phyloP scores from a whole-genome alignment of 2,888 invertebrate genomes.

The Eristalis intricaria region DNA sequence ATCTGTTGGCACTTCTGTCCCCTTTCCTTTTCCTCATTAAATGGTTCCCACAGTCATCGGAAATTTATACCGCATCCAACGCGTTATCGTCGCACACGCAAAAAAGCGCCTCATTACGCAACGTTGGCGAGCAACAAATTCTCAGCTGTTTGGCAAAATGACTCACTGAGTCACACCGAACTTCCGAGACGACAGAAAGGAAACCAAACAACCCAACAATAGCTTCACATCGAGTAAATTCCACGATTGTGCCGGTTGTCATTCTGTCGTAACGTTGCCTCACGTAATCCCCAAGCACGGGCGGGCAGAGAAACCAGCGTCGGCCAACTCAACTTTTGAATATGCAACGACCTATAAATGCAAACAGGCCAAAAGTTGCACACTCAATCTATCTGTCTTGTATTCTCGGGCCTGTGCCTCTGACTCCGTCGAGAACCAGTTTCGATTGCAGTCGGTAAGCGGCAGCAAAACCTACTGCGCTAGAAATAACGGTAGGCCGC shows the following conservation, averaged over 20 bases:
- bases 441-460: conserved; percentile 24
- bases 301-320: neutral
- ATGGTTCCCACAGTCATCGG: neutral
- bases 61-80: neutral
- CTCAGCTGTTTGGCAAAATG: neutral
- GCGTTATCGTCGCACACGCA: neutral
- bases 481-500: conserved; percentile 21
- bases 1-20: neutral
- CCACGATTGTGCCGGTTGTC: conserved; percentile 1
- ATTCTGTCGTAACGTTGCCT: neutral
- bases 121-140: neutral
- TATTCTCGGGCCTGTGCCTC: conserved; percentile 37
- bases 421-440: conserved; percentile 57
- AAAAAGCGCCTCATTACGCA: neutral
- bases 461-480: conserved; percentile 21
- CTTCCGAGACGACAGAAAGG: neutral
- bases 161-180: neutral
- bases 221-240: neutral
- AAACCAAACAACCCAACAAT: neutral
- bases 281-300: neutral
- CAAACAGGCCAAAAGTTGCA: conserved; percentile 18
- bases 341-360: conserved; percentile 68
- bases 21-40: neutral
- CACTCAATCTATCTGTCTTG: conserved; percentile 5
- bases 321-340: conserved; percentile 42